Evolutionary conservation across 2,113 vertebrate genomes (phyloP).

Genomic region (Phylloscopus trochiloides): DNA sequence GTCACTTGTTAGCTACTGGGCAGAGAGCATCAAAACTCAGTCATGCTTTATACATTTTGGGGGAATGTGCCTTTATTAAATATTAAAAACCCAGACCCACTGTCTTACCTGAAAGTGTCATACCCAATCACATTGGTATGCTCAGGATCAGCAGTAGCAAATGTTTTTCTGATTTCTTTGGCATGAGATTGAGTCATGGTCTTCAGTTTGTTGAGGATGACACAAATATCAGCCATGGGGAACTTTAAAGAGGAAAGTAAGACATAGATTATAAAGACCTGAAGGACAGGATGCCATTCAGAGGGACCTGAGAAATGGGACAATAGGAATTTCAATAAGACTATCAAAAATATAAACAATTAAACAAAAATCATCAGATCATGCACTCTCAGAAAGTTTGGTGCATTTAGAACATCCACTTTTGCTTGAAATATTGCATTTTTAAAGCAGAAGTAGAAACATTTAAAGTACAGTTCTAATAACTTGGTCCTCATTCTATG

Average conservation of each 20-base stretch:
- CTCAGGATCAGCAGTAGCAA: constrained; percentile 70
- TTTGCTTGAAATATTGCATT: neutral
- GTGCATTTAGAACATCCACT: neutral
- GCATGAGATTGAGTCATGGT: constrained; percentile 64
- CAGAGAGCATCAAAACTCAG: neutral
- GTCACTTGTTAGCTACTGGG: neutral
- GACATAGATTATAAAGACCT: neutral
- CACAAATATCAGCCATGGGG: constrained; percentile 74
- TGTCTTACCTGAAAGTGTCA: constrained; percentile 83
- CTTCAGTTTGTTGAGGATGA: constrained; percentile 82
- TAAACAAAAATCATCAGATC: neutral
- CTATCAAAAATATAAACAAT: neutral
- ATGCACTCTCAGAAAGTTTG: neutral
- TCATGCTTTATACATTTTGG: neutral
- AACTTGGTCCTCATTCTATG: neutral
- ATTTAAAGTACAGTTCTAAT: neutral
- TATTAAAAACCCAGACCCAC: neutral
- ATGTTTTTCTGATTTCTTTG: constrained; percentile 78
- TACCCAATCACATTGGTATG: constrained; percentile 75
- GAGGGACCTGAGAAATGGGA: neutral
- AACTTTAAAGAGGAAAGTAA: constrained; percentile 71
- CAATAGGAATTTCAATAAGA: neutral
- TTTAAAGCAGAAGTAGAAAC: neutral
- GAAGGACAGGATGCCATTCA: neutral
- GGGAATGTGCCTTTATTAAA: neutral